Conservation (phyloP, 2,888 invertebrate genomes). For the Lathronympha strigana region DNA sequence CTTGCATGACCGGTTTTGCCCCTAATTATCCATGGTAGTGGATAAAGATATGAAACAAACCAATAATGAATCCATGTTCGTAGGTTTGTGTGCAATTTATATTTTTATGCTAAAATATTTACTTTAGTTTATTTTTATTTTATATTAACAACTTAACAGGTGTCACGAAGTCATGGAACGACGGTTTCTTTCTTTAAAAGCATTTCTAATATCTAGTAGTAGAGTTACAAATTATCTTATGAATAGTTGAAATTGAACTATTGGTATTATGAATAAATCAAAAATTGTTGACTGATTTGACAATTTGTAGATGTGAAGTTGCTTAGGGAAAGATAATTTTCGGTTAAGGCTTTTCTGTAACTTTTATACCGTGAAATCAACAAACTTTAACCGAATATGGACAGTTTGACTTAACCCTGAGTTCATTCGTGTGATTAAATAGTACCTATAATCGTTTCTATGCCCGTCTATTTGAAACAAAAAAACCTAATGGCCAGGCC, state of each 20-base stretch:
- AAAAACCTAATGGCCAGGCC: no score
- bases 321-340: slow-evolving; percentile 23
- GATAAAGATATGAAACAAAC: no score
- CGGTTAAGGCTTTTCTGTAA: slow-evolving; percentile 1
- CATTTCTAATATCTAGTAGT: slow-evolving; percentile 34
- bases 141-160: neutral
- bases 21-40: no score
- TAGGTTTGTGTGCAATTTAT: neutral
- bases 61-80: no score
- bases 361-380: neutral
- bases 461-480: no score
- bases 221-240: slow-evolving; percentile 40
- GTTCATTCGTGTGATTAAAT: no score
- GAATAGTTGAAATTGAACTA: slow-evolving; percentile 36
- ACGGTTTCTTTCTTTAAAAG: slow-evolving; percentile 13
- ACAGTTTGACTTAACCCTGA: no score
- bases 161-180: neutral
- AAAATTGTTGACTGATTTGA: slow-evolving; percentile 43
- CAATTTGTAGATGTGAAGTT: slow-evolving; percentile 41
- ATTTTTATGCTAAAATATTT: neutral
- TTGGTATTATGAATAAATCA: slow-evolving; percentile 35
- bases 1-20: no score
- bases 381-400: no score
- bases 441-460: no score
- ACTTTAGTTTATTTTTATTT: neutral